Conservation (phyloP, 2,797 vertebrate species). For the Falco biarmicus region DNA sequence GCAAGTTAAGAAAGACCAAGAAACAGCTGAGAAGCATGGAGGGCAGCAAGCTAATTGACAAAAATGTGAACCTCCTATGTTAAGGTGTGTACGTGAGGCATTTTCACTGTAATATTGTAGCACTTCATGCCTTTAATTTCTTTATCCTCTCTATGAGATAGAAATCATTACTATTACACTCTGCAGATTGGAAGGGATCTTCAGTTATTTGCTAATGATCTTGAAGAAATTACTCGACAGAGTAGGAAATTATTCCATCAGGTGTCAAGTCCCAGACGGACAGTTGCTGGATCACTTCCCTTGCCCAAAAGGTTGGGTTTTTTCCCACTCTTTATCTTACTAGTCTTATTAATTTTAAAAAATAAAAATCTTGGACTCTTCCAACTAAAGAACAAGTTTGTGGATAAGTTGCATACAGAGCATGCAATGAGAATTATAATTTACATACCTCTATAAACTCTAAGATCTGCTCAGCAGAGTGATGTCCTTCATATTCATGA, state of each 20-base stretch:
- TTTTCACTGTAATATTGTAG: neutral
- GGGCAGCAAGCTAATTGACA: neutral
- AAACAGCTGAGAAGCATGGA: neutral
- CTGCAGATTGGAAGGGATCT: neutral
- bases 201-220: neutral
- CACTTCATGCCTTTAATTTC: neutral
- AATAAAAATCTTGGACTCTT: neutral
- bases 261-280: neutral
- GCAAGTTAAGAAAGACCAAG: neutral
- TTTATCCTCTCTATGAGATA: neutral
- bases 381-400: neutral
- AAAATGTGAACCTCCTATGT: neutral
- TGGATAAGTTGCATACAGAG: neutral
- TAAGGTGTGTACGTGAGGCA: neutral
- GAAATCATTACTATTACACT: neutral
- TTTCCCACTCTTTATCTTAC: neutral
- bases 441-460: conserved; percentile 92
- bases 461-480: conserved; percentile 93
- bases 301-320: neutral
- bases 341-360: neutral
- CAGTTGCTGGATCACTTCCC: neutral
- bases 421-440: neutral
- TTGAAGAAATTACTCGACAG: neutral
- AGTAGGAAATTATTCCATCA: neutral
- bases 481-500: conserved; percentile 95